Conservation (phyloP, 2,113 vertebrate species). For the Scolopax mira region DNA sequence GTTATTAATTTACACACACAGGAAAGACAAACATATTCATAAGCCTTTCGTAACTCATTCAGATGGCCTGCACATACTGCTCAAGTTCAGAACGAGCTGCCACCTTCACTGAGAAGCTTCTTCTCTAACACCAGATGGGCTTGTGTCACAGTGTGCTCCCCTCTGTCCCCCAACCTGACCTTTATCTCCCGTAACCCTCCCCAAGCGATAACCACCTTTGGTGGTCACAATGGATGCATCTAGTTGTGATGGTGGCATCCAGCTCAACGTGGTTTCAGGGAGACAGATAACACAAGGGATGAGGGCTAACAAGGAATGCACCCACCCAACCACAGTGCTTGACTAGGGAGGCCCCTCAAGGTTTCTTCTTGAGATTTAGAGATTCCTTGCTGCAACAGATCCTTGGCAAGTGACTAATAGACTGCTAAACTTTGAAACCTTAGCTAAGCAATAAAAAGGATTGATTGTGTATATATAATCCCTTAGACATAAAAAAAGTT, state of each 20-base stretch:
- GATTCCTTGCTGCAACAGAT: background rate
- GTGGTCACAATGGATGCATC: background rate
- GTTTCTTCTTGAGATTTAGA: background rate
- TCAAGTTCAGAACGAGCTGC: background rate
- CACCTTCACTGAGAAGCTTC: background rate
- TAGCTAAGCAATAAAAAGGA: background rate
- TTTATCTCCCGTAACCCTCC: background rate
- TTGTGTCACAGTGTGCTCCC: background rate
- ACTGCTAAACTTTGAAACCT: background rate
- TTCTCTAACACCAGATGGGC: background rate
- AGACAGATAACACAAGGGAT: background rate
- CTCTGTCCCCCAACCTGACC: background rate
- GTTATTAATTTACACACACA: background rate
- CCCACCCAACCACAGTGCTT: background rate
- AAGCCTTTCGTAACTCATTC: background rate
- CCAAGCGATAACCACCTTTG: background rate
- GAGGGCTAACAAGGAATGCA: background rate
- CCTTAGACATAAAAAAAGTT: background rate
- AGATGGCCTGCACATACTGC: rapidly evolving
- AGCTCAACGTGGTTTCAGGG: background rate
- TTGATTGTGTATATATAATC: background rate
- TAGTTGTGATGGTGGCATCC: background rate
- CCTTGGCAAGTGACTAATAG: background rate
- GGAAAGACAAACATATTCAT: background rate
- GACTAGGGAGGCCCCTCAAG: background rate